Percentiles rank a stretch among this genome's conserved stretches.
Evolutionary conservation across 2,797 vertebrate species (phyloP).

Genomic region (Aplochiton taeniatus): DNA sequence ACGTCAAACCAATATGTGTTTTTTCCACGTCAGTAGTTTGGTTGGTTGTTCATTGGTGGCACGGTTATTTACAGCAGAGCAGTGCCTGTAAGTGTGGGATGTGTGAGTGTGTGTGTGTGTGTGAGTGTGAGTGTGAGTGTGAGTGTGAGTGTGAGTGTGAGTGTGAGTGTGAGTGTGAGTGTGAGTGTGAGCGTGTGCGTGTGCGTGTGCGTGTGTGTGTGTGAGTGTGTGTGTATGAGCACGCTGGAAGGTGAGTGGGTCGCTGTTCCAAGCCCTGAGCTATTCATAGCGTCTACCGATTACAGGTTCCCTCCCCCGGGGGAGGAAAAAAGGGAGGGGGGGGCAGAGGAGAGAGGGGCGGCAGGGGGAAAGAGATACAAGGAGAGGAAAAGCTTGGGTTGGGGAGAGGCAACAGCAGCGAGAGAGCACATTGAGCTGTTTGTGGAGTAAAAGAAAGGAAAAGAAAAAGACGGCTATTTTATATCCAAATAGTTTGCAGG

Average conservation of each 20-base stretch:
- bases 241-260: neutral
- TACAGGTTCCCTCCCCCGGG: constrained; percentile 69
- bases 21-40: too few species aligned
- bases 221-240: constrained; percentile 1
- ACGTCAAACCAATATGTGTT: too few species aligned
- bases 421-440: too few species aligned
- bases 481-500: too few species aligned
- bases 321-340: constrained; percentile 23
- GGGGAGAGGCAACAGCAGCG: too few species aligned
- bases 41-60: too few species aligned
- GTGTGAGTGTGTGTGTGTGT: too few species aligned
- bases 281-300: constrained; percentile 69
- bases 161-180: too few species aligned
- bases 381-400: neutral
- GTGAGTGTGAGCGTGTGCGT: constrained; percentile 2
- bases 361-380: constrained; percentile 40
- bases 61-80: too few species aligned
- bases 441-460: neutral
- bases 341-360: constrained; percentile 26
- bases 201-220: constrained; percentile 12
- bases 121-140: too few species aligned
- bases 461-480: neutral
- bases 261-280: constrained; percentile 40
- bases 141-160: too few species aligned
- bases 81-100: too few species aligned